Base-by-base conservation (phyloP, 2,113 vertebrate genomes). In the Nematolebias whitei region DNA sequence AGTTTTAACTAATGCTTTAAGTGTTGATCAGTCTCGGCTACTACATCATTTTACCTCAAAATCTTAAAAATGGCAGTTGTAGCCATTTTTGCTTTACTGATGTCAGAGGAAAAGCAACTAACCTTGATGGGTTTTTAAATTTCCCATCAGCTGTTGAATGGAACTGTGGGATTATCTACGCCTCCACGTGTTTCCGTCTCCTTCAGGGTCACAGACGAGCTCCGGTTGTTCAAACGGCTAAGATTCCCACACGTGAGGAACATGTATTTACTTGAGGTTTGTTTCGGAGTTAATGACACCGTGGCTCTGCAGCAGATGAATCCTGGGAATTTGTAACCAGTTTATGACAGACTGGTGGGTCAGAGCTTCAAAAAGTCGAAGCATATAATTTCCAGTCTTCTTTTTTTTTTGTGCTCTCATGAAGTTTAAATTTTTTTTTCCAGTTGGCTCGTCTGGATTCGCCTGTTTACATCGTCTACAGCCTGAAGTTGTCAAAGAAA, bases 341-440 rank as follows among this genome's bases (percentile, higher is more conserved):
- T 53, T 63, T 35, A 56, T 32, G 18, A 48, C 22, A 24, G 12
- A 26, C 41, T 70, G 47, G 14, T 20, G 39, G 20, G 53, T 52
- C 39, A 13, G 62, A 63, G 50, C 43, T 61, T 53, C n/a, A n/a
- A n/a, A n/a, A n/a, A n/a, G n/a, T n/a, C 13, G 12, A 58, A 26
- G 59, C 55, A 55, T 44, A 2, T 71, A 68, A 74, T 81, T 80
- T 78, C 22, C 44, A 5, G 19, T 45, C 32, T 58, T 29, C 54
- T 26, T 6, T 72, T 66, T 65, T 63, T 67, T 58, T 41, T 4
- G 63, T 26, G 63, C 60, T 29, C 24, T 43, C 22, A 8, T 26
- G 2, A 56, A 12, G 26, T 13, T 19, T 18, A 13, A 2, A 22
- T 23, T 35, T 48, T 43, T 47, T 38, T 50, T 64, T 57, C 43